Base-by-base conservation (phyloP, 1,140 invertebrate genomes). In the Scaptodrosophila lebanonensis region DNA sequence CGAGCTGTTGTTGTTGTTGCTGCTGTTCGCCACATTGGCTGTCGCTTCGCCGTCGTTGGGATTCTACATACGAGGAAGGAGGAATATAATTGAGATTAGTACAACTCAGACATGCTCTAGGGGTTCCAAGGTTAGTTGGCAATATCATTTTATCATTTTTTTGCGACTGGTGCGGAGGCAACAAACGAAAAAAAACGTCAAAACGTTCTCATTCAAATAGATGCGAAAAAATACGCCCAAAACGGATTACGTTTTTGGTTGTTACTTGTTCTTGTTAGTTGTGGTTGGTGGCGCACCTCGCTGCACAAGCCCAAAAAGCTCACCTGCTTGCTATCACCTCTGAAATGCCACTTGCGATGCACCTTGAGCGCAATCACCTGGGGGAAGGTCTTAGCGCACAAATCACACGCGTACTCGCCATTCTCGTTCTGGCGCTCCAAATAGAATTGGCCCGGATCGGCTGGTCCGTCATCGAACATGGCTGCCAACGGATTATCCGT, bases 331-430 rank as follows among this genome's bases (percentile, higher is more conserved):
- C 86, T 86, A 87, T 87, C 86, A 79, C 84, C 83, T 83, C 84
- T 84, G 70, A 87, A 87, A 86, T 87, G 86, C 86, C 86, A 87
- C 68, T 87, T 87, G 67, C 85, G 84, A 84, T 87, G 86, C 65
- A 87, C 86, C 69, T 87, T 87, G 54, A 87, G 70, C 51, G 86
- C 86, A 52, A 84, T 87, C 67, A 87, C 72, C 67, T 83, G 83
- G 22, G 84, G 68, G 54, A 87, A 87, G 44, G 79, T 84, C 71
- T 87, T 87, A 4, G 85, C 59, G 54, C 86, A 87, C 43, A 87
- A 58, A 67, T 87, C 86, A 63, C 86, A 87, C 32, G 83, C 85
- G 17, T 83, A 87, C 50, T 85, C 83, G 50, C 85, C 85, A 20
- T 86, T 86, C 54, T 87, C 85, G 22, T 85, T 85, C 43, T 86